Base-by-base conservation (phyloP, 2,113 vertebrate species). In the Verasper variegatus region DNA sequence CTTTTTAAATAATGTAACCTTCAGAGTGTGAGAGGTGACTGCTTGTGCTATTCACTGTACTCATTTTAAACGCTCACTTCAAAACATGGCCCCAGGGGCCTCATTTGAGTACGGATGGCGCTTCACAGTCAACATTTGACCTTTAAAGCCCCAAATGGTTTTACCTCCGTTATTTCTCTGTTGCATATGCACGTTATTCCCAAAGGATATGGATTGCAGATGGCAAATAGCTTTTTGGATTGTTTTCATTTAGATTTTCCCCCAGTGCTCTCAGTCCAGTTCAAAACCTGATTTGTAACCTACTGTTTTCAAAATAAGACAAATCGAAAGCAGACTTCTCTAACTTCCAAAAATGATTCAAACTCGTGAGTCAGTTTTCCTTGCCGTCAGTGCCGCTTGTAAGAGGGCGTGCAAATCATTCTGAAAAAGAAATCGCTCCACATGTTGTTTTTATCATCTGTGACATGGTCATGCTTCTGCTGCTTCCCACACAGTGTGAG, bases 81-180 rank as follows among this genome's bases (percentile, higher is more conserved):
- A 90, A 90, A 89, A 85, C 83, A 84, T 4, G 52, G 78, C 88
- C 89, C 83, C 71, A 10, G 40, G 88, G 83, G 86, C 52, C 86
- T 88, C 84, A 82, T 90, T 87, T 89, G 85, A 85, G 83, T 79
- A 79, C 42, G 77, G 84, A 89, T 84, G 80, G 74, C 18, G 68
- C 80, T 88, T 88, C 89, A 82, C 75, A 87, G 89, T 77, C 88
- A 82, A 86, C 86, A 80, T 90, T 76, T 92, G 91, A 92, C 91
- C 89, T 92, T 92, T 91, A 89, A 88, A 91, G 57, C 85, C 87
- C 78, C 71, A 78, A 78, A 86, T 77, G 76, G 20, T 58, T 90
- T 23, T 71, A 63, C 24, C 75, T 76, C 80, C 24, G 77, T 81
- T 81, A 67, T 83, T 84, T 74, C 72, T 62, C 52, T 72, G 68